Base-by-base conservation (phyloP, 2,888 invertebrate species). In the Hypena proboscidalis region DNA sequence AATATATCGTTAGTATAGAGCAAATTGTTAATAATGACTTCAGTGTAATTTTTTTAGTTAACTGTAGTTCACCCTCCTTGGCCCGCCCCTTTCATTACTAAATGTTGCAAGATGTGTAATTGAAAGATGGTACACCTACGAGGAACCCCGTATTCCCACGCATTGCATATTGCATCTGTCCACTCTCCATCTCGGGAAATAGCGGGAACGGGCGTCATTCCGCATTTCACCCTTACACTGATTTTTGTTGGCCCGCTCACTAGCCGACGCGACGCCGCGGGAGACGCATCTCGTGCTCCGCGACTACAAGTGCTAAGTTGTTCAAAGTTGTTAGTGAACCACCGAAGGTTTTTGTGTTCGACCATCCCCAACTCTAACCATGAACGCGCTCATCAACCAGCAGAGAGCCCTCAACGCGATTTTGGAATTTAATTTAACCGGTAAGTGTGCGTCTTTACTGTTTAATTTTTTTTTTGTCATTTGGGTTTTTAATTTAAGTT, bases 331-430 rank as follows among this genome's bases (percentile, higher is more conserved):
- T n/a, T n/a, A n/a, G n/a, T n/a, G 1, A 6, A 21, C 25, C 21
- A 6, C 11, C 9, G 8, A 6, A 15, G 4, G 11, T 19, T 30
- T 30, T 11, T 9, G 30, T 43, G 13, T 29, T 41, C 20, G n/a
- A 6, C 40, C 17, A 34, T 34, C 29, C 42, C 39, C 19, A 19
- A 31, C 30, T 39, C 20, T 33, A 33, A 57, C 19, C 17, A 74
- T 74, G 75, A 71, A 73, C 58, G 54, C 68, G n/a, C 19, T 76
- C n/a, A 41, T 73, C 7, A 61, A 66, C 35, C 52, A 60, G 8
- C 66, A 70, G 33, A 64, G 67, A 3, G 41, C 58, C 7, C 42
- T 65, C 10, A 41, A 63, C 8, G 53, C 54, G 10, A 40, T 45
- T n/a, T 46, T 72, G 52, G 67, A 70, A n/a, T n/a, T n/a, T n/a